phyloP scores from a whole-genome alignment of 2,113 vertebrate species.

The Nothocercus julius region DNA sequence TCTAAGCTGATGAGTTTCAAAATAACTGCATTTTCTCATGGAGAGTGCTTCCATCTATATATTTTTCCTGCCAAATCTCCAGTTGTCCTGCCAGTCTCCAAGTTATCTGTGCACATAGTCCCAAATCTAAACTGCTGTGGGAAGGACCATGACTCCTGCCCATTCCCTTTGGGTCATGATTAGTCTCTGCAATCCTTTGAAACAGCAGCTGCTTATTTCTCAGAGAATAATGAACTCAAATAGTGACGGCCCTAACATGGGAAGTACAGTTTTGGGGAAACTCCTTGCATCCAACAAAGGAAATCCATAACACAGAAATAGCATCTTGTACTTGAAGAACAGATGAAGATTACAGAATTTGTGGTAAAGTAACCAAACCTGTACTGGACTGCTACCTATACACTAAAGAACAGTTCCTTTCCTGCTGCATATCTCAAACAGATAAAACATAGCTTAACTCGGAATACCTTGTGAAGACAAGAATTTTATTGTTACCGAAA shows the following conservation, averaged over 20 bases:
- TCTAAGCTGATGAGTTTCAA: not conserved
- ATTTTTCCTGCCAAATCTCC: not conserved
- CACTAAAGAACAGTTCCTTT: not conserved
- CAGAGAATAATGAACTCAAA: not conserved
- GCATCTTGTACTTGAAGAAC: not conserved
- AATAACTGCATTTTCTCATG: not conserved
- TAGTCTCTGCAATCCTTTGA: not conserved
- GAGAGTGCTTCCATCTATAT: not conserved
- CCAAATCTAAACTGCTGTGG: not conserved
- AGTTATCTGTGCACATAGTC: not conserved
- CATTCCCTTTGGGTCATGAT: not conserved
- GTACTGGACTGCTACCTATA: not conserved
- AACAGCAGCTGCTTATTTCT: not conserved
- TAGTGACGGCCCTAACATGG: rapidly evolving
- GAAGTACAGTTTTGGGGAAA: not conserved
- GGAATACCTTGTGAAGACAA: not conserved
- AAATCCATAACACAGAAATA: not conserved
- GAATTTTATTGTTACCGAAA: not conserved
- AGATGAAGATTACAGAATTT: not conserved
- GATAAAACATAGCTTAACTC: not conserved
- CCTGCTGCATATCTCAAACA: not conserved
- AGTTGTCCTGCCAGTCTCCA: too few relatives aligned
- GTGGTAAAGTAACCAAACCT: not conserved
- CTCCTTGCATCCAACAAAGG: not conserved
- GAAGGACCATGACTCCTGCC: not conserved